Evolutionary conservation across 1,140 invertebrate genomes (phyloP).

Genomic region (Papilio polyxenes): DNA sequence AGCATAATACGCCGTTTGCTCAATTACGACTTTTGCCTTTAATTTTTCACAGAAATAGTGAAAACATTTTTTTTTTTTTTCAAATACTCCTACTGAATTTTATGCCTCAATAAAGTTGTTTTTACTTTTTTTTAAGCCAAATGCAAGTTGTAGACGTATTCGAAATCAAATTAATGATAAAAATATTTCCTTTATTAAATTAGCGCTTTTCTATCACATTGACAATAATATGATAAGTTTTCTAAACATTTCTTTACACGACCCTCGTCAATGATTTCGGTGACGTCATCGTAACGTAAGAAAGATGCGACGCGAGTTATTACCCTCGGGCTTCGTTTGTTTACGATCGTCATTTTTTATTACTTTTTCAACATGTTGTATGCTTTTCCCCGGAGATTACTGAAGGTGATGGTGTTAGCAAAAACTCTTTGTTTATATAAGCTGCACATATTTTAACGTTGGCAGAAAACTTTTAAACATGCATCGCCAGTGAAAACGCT

Average conservation of each 20-base stretch:
- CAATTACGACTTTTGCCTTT: conserved; percentile 14
- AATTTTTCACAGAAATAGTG: conserved; percentile 11
- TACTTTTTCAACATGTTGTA: conserved; percentile 18
- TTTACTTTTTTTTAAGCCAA: background rate
- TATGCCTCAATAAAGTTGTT: background rate
- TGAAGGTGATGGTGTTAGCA: background rate
- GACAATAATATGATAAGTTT: background rate
- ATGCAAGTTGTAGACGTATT: background rate
- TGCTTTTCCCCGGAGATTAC: conserved; percentile 1
- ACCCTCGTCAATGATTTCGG: background rate
- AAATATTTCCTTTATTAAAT: background rate
- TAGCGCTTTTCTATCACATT: background rate
- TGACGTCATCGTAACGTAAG: conserved; percentile 2
- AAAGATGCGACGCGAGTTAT: conserved; percentile 7
- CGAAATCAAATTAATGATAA: no score
- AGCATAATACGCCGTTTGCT: conserved; percentile 26
- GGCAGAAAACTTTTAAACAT: background rate
- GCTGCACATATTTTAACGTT: background rate
- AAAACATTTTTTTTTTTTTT: background rate
- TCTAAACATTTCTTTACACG: background rate
- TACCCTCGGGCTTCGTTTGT: conserved; percentile 18
- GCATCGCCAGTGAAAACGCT: background rate
- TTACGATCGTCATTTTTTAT: conserved; percentile 9
- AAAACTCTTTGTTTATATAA: background rate
- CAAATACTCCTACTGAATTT: background rate